Evolutionary conservation across 2,797 vertebrate species (phyloP).

Genomic region (Gila robusta): DNA sequence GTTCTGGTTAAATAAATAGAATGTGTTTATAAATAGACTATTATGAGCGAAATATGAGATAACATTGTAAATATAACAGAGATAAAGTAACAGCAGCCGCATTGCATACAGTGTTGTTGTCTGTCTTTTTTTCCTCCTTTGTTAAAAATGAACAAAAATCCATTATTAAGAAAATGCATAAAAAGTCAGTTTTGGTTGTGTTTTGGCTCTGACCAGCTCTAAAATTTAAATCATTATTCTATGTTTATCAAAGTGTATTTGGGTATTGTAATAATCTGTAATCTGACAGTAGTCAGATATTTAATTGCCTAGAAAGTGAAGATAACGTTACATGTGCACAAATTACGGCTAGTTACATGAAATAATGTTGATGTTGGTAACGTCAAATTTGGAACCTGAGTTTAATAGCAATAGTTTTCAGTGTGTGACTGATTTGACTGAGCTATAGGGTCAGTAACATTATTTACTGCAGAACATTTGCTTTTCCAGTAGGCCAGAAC

Average conservation of each 20-base stretch:
- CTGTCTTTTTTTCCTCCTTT: too few relatives aligned
- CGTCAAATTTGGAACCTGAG: neutral
- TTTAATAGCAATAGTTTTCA: neutral
- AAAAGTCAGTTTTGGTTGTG: neutral
- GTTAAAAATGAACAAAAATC: neutral
- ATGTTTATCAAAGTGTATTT: neutral
- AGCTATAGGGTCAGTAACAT: neutral
- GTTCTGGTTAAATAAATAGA: too few relatives aligned
- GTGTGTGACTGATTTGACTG: neutral
- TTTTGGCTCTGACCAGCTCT: neutral
- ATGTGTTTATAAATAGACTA: too few relatives aligned
- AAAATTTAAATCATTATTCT: neutral
- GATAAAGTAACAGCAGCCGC: too few relatives aligned
- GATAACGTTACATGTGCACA: neutral
- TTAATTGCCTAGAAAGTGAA: neutral
- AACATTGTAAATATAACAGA: too few relatives aligned
- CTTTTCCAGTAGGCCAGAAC: neutral
- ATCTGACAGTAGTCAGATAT: neutral
- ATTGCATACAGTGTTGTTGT: too few relatives aligned
- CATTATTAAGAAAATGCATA: neutral
- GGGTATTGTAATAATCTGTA: neutral
- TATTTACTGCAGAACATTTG: neutral
- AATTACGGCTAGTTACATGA: neutral
- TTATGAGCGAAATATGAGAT: too few relatives aligned
- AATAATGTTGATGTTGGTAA: neutral